phyloP scores from a whole-genome alignment of 2,797 vertebrate species.

The Ceyx erithaca region DNA sequence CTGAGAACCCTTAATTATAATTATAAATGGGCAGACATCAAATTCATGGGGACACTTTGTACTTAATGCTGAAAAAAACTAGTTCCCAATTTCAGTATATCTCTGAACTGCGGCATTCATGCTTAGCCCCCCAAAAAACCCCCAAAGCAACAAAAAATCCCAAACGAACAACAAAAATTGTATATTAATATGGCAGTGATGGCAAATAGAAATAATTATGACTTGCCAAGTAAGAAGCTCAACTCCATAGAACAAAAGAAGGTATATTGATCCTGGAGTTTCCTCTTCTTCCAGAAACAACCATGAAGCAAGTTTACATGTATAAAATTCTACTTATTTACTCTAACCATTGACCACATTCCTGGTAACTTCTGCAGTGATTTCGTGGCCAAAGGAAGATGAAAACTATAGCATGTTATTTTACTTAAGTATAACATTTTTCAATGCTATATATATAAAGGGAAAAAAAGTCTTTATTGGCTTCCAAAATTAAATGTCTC shows the following conservation, averaged over 20 bases:
- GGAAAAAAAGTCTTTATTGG: neutral
- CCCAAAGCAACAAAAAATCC: too few species aligned
- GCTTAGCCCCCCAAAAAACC: neutral
- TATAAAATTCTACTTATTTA: neutral
- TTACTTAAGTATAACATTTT: neutral
- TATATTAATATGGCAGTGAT: neutral
- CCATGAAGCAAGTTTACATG: neutral
- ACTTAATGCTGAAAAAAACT: neutral
- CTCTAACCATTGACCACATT: neutral
- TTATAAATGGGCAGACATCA: neutral
- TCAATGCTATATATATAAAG: neutral
- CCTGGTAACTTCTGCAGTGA: neutral
- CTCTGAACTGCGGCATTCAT: neutral
- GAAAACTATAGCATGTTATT: neutral
- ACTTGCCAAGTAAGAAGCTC: neutral
- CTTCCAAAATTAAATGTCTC: neutral
- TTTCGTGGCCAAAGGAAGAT: neutral
- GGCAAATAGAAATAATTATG: neutral
- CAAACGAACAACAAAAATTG: too few species aligned
- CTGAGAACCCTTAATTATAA: neutral
- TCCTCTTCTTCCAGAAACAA: neutral
- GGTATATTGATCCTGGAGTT: neutral
- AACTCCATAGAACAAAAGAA: neutral
- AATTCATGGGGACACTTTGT: neutral
- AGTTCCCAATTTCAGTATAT: neutral